Evolutionary conservation across 2,113 vertebrate genomes (phyloP).

Genomic region (Limnothrissa miodon): DNA sequence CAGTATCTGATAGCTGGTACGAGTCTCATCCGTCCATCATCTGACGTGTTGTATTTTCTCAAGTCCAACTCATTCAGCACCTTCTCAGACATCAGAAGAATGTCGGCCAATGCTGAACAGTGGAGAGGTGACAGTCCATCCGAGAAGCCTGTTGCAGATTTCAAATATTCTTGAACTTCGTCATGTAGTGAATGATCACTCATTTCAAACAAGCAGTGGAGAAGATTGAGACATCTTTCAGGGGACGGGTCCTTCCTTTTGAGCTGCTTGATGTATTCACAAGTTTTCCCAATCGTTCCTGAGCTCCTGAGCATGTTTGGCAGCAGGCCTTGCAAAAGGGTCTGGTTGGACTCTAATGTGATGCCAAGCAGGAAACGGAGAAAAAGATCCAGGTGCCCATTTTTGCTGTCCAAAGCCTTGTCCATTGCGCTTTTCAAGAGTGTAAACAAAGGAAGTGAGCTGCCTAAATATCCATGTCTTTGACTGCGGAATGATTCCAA

Average conservation of each 20-base stretch:
- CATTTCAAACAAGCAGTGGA: constrained; percentile 55
- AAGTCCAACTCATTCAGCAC: constrained; percentile 24
- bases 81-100: constrained; percentile 31
- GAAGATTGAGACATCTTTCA: constrained; percentile 45
- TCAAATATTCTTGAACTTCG: constrained; percentile 49
- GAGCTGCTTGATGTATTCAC: constrained; percentile 44
- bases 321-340: neutral
- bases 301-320: neutral
- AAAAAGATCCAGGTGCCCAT: neutral
- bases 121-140: constrained; percentile 5
- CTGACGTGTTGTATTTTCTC: constrained; percentile 28
- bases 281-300: constrained; percentile 36
- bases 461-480: neutral
- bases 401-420: neutral
- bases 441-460: neutral
- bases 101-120: constrained; percentile 32
- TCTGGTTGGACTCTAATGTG: neutral
- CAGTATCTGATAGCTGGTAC: constrained; percentile 25
- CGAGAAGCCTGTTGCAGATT: neutral
- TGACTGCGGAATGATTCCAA: neutral
- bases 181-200: constrained; percentile 54
- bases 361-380: neutral
- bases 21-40: constrained; percentile 19
- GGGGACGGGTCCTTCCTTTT: constrained; percentile 43
- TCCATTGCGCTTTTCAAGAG: neutral